These are phyloP conservation scores for Mesopsocus fuscifrons DNA, from an alignment of 2,888 invertebrate species.

Conservation along the genomic window DNA sequence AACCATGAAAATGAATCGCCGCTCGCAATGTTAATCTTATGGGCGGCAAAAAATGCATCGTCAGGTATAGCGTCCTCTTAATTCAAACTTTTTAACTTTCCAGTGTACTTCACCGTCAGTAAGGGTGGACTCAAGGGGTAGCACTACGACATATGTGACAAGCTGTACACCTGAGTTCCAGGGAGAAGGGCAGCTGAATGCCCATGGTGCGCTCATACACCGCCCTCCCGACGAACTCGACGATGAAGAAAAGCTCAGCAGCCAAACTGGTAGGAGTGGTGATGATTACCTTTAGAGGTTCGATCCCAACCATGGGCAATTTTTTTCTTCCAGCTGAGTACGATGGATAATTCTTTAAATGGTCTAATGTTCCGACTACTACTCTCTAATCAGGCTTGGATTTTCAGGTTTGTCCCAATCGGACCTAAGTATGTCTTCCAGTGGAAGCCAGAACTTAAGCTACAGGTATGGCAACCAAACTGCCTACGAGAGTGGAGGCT, in stretches of 20 bases:
- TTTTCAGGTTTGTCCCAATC: slow-evolving; percentile 6
- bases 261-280: slow-evolving; percentile 5
- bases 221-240: slow-evolving; percentile 5
- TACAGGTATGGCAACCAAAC: slow-evolving; percentile 63
- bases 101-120: background rate
- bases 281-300: no score
- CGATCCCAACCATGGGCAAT: no score
- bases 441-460: slow-evolving; percentile 48
- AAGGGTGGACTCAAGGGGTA: background rate
- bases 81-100: no score
- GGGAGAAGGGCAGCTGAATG: background rate
- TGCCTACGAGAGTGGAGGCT: slow-evolving; percentile 52
- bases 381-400: no score
- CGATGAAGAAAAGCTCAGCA: slow-evolving; percentile 4
- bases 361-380: no score
- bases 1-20: no score
- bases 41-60: no score
- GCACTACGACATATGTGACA: background rate
- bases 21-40: no score
- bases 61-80: no score
- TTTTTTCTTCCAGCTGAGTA: no score
- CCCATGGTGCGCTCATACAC: slow-evolving; percentile 3
- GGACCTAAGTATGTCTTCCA: slow-evolving; percentile 41
- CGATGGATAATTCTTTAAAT: no score
- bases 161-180: background rate